Percentiles rank a stretch among this genome's conserved stretches.
Evolutionary conservation across 2,888 invertebrate genomes (phyloP).

Genomic region (Aphodius sticticus): DNA sequence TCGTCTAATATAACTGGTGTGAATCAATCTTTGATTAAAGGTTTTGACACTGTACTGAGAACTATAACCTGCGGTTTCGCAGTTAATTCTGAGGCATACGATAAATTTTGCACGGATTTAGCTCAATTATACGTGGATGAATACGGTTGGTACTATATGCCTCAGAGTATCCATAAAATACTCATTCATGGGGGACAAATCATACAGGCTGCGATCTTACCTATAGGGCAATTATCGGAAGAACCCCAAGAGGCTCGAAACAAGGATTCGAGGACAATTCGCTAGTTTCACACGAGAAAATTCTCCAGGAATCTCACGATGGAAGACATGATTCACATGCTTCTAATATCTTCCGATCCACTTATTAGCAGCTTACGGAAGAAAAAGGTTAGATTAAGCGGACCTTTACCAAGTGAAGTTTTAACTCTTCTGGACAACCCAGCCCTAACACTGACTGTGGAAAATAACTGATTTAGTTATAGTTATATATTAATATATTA

Average conservation of each 20-base stretch:
- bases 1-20: constrained; percentile 15
- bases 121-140: background rate
- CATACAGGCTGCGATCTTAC: constrained; percentile 20
- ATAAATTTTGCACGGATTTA: background rate
- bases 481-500: background rate
- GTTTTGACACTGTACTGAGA: background rate
- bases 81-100: background rate
- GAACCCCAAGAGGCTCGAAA: background rate
- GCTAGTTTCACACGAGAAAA: constrained; percentile 6
- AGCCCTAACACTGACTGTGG: background rate
- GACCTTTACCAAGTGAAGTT: constrained; percentile 30
- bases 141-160: constrained; percentile 16
- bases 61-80: constrained; percentile 12
- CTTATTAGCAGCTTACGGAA: constrained; percentile 27
- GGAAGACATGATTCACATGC: constrained; percentile 30
- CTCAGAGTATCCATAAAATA: constrained; percentile 30
- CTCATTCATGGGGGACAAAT: constrained; percentile 29
- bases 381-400: constrained; percentile 16
- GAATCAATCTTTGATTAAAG: background rate
- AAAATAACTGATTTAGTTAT: background rate
- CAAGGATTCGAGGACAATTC: constrained; percentile 19
- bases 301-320: constrained; percentile 16
- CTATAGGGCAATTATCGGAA: background rate
- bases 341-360: constrained; percentile 29
- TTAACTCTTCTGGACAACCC: background rate